phyloP scores from a whole-genome alignment of 2,797 vertebrate species.

The Lemur catta region DNA sequence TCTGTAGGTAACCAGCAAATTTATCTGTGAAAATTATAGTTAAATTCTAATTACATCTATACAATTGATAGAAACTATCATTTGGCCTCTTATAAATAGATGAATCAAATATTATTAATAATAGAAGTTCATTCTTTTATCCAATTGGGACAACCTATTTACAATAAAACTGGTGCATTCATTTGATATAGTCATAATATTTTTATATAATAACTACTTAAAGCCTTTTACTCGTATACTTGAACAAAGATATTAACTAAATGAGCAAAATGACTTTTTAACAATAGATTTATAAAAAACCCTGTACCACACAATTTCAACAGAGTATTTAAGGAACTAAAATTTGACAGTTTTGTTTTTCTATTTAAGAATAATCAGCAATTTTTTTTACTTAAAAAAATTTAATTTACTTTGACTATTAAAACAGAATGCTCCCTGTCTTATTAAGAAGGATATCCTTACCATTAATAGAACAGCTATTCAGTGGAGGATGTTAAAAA shows the following conservation, averaged over 20 bases:
- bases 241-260: not conserved
- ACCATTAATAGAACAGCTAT: not conserved
- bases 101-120: not conserved
- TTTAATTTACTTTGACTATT: not conserved
- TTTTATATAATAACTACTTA: not conserved
- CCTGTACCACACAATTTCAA: not conserved
- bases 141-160: not conserved
- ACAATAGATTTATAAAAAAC: not conserved
- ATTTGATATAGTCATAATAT: not conserved
- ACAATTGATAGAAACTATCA: not conserved
- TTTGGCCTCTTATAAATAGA: not conserved
- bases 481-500: not conserved
- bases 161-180: not conserved
- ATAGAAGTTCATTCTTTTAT: not conserved
- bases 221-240: not conserved
- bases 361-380: not conserved
- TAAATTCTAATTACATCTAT: not conserved
- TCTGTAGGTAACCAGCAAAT: not conserved
- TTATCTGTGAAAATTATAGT: not conserved
- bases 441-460: not conserved
- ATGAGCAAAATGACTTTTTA: not conserved
- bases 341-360: not conserved
- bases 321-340: not conserved
- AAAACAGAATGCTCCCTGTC: not conserved
- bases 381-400: not conserved